These are phyloP conservation scores for Procavia capensis DNA, from an alignment of 2,113 vertebrate species.

Conservation along the genomic window DNA sequence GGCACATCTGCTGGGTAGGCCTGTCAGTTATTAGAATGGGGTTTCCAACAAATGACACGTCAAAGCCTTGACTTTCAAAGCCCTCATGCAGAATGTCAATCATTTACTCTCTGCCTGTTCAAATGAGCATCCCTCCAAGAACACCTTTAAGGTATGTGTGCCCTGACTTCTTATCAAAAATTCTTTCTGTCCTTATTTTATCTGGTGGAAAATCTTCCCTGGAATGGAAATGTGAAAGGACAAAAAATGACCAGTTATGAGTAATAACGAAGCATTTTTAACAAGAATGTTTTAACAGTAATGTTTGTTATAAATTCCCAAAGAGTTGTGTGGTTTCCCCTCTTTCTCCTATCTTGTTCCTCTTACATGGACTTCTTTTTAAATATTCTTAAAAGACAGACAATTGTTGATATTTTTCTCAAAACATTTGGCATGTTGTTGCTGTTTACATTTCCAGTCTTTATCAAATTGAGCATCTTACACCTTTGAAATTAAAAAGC, in stretches of 20 bases:
- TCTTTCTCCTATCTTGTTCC: background rate
- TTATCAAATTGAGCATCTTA: constrained; percentile 16
- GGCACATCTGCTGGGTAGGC: constrained; percentile 61
- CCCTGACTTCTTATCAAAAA: constrained; percentile 78
- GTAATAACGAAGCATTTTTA: constrained; percentile 52
- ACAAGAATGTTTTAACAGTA: background rate
- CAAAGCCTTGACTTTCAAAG: constrained; percentile 81
- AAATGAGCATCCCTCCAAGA: constrained; percentile 70
- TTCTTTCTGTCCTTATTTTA: constrained; percentile 65
- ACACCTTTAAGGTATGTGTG: constrained; percentile 74
- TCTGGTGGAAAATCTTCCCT: constrained; percentile 45
- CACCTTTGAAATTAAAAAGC: constrained; percentile 61
- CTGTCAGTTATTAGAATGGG: constrained; percentile 81
- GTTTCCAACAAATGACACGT: constrained; percentile 83
- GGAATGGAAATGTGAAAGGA: constrained; percentile 54
- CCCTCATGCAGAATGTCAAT: constrained; percentile 79
- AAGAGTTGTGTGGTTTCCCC: background rate
- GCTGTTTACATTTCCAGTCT: background rate
- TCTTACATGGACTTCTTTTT: background rate
- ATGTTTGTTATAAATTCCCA: constrained; percentile 18
- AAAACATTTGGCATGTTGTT: background rate
- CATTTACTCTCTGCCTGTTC: constrained; percentile 73
- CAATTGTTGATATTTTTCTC: background rate
- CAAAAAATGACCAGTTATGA: constrained; percentile 61
- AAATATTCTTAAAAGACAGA: constrained; percentile 48